Percentiles rank a stretch among this genome's conserved stretches.
phyloP scores from a whole-genome alignment of 2,797 vertebrate species.

The Agapornis canus region DNA sequence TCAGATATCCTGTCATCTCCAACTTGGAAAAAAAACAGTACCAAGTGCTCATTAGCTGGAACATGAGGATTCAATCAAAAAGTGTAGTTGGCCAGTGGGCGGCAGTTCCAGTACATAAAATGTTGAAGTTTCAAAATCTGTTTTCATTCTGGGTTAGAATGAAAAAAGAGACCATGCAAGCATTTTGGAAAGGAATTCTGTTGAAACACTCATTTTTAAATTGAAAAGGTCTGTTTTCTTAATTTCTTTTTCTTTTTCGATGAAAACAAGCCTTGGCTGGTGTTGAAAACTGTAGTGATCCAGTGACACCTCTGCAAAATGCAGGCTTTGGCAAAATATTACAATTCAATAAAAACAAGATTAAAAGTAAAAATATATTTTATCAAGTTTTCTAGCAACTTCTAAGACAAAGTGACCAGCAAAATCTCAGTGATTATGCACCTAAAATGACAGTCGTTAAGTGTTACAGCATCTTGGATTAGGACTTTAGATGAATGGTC shows the following conservation, averaged over 20 bases:
- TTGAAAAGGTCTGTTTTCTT: not conserved
- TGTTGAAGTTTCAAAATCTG: conserved; percentile 33
- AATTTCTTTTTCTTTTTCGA: not conserved
- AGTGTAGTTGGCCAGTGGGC: not conserved
- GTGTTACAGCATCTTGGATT: not conserved
- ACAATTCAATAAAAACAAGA: not conserved
- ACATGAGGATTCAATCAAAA: conserved; percentile 59
- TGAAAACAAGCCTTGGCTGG: not conserved
- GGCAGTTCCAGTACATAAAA: conserved; percentile 35
- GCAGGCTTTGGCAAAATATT: not conserved
- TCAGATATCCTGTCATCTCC: not conserved
- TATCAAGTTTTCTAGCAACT: not conserved
- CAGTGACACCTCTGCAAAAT: not conserved
- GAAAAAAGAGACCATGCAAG: not conserved
- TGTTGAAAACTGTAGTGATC: not conserved
- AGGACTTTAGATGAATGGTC: not conserved
- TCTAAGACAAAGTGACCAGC: not conserved
- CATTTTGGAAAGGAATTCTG: conserved; percentile 13
- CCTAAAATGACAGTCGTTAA: not conserved
- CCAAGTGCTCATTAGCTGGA: not conserved
- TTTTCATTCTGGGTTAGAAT: conserved; percentile 46
- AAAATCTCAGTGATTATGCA: not conserved
- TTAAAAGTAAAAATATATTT: not conserved
- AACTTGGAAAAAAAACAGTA: conserved; percentile 29
- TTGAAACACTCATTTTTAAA: not conserved